phyloP scores from a whole-genome alignment of 2,888 invertebrate genomes.

The Syrphus vitripennis region DNA sequence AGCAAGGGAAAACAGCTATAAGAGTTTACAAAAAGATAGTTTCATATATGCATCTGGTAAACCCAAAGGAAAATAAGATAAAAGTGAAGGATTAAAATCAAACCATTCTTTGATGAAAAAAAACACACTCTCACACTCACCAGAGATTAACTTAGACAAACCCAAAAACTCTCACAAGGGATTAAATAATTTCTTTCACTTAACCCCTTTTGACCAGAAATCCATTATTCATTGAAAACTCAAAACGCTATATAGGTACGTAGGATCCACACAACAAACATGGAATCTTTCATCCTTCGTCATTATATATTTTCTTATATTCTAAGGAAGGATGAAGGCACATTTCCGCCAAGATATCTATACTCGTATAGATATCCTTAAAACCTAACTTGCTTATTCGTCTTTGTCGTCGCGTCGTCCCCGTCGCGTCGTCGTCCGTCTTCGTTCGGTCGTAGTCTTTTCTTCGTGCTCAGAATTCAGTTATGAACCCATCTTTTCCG shows the following conservation, averaged over 20 bases:
- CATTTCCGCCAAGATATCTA: conserved; percentile 18
- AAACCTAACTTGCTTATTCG: neutral
- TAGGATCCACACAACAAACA: conserved; percentile 13
- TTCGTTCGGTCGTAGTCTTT: no score
- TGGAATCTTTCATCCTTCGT: conserved; percentile 17
- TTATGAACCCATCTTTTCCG: conserved; percentile 31
- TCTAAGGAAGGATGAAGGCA: conserved; percentile 17
- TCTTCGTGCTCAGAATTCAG: conserved; percentile 37
- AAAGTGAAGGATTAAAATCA: conserved; percentile 1
- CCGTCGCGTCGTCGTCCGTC: no score
- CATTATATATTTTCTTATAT: conserved; percentile 12
- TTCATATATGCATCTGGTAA: neutral
- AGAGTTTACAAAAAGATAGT: neutral
- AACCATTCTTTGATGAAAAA: neutral
- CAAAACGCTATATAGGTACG: no score
- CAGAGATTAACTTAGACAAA: neutral
- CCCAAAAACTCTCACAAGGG: conserved; percentile 42
- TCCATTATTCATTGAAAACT: conserved; percentile 64
- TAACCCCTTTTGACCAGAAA: conserved; percentile 55
- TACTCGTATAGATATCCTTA: no score
- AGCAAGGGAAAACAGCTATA: neutral
- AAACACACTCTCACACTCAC: neutral
- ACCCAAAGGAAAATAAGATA: neutral
- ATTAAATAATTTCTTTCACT: conserved; percentile 56
- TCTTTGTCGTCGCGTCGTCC: neutral